Conservation (phyloP, 2,113 vertebrate genomes). For the Addax nasomaculatus region DNA sequence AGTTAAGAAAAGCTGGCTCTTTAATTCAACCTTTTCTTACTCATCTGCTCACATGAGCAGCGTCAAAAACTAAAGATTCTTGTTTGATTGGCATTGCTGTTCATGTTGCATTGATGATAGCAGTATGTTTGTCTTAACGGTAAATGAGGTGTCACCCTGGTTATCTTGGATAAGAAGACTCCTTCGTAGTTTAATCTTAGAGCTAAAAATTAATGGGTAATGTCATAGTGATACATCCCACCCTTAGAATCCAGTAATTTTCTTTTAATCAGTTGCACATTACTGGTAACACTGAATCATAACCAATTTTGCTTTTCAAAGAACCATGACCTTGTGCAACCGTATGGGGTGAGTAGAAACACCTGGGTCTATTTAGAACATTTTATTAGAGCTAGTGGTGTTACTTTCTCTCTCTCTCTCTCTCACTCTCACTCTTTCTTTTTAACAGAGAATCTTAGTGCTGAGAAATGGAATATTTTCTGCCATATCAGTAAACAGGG, state of each 20-base stretch:
- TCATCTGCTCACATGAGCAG: neutral
- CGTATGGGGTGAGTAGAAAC: neutral
- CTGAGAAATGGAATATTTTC: neutral
- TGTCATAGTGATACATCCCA: constrained; percentile 54
- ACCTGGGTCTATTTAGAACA: neutral
- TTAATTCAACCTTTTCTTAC: constrained; percentile 6
- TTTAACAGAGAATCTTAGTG: neutral
- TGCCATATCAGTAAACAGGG: neutral
- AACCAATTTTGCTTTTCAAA: constrained; percentile 56
- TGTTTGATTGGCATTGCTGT: neutral
- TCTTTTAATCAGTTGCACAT: constrained; percentile 69
- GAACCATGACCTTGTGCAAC: constrained; percentile 46
- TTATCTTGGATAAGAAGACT: constrained; percentile 60
- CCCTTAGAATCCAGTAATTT: constrained; percentile 68
- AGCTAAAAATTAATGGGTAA: constrained; percentile 64
- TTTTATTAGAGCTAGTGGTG: constrained; percentile 16
- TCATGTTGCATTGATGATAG: constrained; percentile 12
- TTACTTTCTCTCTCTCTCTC: neutral
- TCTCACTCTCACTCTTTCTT: neutral
- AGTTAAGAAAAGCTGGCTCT: neutral
- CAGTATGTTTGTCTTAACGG: constrained; percentile 46
- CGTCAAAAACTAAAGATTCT: neutral
- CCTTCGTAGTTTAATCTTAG: constrained; percentile 66
- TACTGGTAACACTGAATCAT: constrained; percentile 66
- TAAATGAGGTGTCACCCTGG: constrained; percentile 34